Conservation (phyloP, 2,797 vertebrate species). For the Orestias chungarensis region DNA sequence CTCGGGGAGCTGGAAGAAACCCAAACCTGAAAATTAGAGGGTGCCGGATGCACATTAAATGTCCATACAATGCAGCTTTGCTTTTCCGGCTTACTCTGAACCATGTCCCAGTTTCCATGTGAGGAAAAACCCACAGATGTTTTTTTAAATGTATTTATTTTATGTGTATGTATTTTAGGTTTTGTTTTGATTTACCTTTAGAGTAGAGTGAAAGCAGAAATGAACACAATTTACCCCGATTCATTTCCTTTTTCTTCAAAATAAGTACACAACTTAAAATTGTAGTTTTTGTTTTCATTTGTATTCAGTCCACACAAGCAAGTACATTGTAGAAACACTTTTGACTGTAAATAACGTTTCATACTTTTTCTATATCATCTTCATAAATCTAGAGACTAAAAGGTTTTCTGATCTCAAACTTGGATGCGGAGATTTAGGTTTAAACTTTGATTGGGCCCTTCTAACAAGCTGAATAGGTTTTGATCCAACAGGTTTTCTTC, state of each 20-base stretch:
- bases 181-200: conserved; percentile 36
- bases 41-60: conserved; percentile 26
- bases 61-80: conserved; percentile 23
- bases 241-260: conserved; percentile 37
- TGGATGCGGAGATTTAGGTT: neutral
- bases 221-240: neutral
- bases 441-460: neutral
- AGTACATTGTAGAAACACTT: neutral
- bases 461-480: neutral
- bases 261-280: conserved; percentile 2
- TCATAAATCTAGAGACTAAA: neutral
- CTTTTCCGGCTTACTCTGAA: conserved; percentile 8
- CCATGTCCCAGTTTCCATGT: conserved; percentile 35
- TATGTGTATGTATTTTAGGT: neutral
- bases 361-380: neutral
- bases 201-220: conserved; percentile 46
- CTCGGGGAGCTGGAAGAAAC: conserved; percentile 28
- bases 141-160: neutral
- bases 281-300: neutral
- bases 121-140: neutral
- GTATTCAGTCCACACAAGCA: neutral
- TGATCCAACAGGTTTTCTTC: neutral
- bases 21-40: conserved; percentile 62
- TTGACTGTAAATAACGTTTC: neutral
- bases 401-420: neutral